A percentile compares a stretch with the other conserved stretches of the same genome.
Conservation (phyloP, 1,140 invertebrate genomes). For the Acromyrmex heyeri region DNA sequence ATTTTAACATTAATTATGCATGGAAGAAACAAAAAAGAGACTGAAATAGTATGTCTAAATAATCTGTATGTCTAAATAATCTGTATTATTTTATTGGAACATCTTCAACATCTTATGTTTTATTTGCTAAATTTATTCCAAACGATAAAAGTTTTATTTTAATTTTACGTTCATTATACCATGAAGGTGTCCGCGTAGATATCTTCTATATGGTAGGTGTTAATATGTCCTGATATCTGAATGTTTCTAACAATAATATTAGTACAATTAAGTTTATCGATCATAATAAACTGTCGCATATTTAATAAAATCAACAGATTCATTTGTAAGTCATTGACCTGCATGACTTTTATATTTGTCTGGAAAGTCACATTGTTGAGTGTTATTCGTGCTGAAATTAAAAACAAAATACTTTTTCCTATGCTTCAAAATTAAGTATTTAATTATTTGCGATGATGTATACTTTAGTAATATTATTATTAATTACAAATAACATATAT, state of each 20-base stretch:
- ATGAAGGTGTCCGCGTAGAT: constrained; percentile 79
- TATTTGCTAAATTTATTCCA: background rate
- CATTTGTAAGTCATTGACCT: constrained; percentile 73
- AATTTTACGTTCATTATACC: constrained; percentile 65
- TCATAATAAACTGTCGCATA: constrained; percentile 65
- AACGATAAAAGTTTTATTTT: background rate
- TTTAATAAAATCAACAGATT: constrained; percentile 70
- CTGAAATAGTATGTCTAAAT: too few species aligned
- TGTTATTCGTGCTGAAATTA: constrained; percentile 64
- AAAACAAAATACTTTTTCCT: background rate
- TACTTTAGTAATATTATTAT: background rate
- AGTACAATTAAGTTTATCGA: constrained; percentile 45
- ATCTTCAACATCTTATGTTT: background rate
- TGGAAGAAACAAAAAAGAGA: background rate
- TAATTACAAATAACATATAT: background rate
- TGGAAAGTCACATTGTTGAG: constrained; percentile 73
- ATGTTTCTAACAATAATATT: constrained; percentile 68
- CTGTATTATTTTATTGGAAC: background rate
- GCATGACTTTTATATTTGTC: constrained; percentile 62
- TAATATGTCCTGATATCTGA: constrained; percentile 70
- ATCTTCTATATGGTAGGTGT: constrained; percentile 64
- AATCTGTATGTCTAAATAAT: background rate
- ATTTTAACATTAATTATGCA: constrained; percentile 22
- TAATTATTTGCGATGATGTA: background rate
- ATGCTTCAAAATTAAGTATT: background rate